These are phyloP conservation scores for Melanocharis versteri DNA, from an alignment of 2,113 vertebrate species.

Conservation along the genomic window DNA sequence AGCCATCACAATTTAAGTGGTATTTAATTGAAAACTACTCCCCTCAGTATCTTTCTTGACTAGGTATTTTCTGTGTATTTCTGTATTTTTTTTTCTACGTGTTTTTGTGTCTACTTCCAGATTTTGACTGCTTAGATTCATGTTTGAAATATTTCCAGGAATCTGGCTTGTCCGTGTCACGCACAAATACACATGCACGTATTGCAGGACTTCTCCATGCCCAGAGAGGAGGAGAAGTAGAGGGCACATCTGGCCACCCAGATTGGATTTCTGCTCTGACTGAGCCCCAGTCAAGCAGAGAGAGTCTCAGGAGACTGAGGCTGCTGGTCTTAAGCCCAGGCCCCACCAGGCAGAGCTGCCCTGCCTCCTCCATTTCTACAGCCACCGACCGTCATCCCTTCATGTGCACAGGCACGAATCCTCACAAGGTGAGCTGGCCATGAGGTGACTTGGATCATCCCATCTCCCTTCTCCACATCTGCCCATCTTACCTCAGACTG, in stretches of 20 bases:
- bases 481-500: not conserved
- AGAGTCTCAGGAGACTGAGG: not conserved
- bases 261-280: not conserved
- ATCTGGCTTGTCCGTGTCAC: not conserved
- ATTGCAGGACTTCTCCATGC: not conserved
- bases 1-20: not conserved
- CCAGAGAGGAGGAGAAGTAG: not conserved
- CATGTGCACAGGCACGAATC: not conserved
- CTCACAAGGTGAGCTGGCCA: rapidly evolving
- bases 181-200: rapidly evolving
- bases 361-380: not conserved
- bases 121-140: not conserved
- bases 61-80: not conserved
- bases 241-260: not conserved
- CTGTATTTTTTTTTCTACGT: not conserved
- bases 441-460: not conserved
- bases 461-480: not conserved
- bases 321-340: not conserved
- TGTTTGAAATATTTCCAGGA: not conserved
- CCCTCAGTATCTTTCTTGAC: not conserved
- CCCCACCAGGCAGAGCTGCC: not conserved
- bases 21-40: not conserved
- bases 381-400: rapidly evolving
- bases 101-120: not conserved
- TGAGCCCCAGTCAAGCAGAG: not conserved